These are phyloP conservation scores for Tachysurus vachellii DNA, from an alignment of 2,113 vertebrate genomes.

Conservation along the genomic window DNA sequence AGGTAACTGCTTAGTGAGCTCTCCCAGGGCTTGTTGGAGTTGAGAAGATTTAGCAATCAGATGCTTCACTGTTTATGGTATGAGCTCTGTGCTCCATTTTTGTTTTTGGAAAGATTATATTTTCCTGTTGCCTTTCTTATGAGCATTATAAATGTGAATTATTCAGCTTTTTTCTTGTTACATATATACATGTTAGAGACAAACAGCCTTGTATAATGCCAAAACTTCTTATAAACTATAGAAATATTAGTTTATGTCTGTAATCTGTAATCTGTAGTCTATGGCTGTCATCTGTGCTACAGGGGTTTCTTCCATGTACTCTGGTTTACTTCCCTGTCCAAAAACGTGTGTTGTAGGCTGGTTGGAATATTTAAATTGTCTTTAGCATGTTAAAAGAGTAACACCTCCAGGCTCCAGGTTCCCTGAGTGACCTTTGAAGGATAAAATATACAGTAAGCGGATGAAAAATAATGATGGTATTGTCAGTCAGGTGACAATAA, in stretches of 20 bases:
- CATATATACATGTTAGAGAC: background rate
- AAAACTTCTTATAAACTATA: background rate
- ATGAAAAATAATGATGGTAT: no score
- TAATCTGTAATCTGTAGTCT: no score
- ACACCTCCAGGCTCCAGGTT: no score
- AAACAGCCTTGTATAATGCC: background rate
- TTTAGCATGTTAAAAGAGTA: no score
- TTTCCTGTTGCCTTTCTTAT: background rate
- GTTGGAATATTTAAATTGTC: no score
- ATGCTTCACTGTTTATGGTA: background rate
- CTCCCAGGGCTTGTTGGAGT: conserved; percentile 21
- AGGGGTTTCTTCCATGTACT: background rate
- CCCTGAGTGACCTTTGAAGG: no score
- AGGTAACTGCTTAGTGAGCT: conserved; percentile 22
- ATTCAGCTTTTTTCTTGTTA: background rate
- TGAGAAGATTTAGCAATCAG: conserved; percentile 12
- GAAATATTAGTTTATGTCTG: background rate
- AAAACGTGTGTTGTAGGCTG: no score
- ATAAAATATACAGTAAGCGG: no score
- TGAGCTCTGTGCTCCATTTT: background rate
- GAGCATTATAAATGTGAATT: background rate
- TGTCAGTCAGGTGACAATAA: background rate
- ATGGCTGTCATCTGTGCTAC: no score
- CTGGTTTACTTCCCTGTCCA: background rate
- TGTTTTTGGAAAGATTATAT: background rate